phyloP scores from a whole-genome alignment of 1,140 invertebrate species.

The Cherax destructor region DNA sequence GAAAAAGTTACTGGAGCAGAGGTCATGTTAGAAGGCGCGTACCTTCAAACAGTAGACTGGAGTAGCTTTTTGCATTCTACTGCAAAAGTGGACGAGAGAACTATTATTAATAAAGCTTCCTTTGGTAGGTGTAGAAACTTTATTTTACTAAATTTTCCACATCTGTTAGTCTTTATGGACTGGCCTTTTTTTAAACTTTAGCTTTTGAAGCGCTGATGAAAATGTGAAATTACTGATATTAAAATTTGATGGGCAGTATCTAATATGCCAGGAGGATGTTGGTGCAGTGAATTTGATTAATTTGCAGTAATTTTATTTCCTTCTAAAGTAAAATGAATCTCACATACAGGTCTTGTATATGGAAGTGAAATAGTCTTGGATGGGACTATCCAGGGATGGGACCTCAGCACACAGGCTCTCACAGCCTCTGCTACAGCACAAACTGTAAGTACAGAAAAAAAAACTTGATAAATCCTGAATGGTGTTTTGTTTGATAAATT shows the following conservation, averaged over 20 bases:
- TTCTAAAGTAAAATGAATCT: too few species aligned
- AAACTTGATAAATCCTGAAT: too few species aligned
- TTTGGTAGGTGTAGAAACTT: neutral
- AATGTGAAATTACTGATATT: too few species aligned
- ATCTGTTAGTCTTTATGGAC: too few species aligned
- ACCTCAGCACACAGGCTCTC: constrained; percentile 1
- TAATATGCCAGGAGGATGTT: too few species aligned
- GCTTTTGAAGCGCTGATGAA: too few species aligned
- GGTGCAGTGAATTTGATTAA: too few species aligned
- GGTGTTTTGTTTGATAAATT: neutral
- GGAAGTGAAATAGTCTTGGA: neutral
- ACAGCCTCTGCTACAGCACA: neutral
- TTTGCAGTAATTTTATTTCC: too few species aligned
- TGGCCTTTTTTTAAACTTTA: too few species aligned
- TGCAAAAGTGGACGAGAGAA: constrained; percentile 18
- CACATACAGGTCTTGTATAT: neutral
- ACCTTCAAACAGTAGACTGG: neutral
- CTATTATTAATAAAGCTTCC: neutral
- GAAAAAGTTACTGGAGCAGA: neutral
- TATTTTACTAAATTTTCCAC: too few species aligned
- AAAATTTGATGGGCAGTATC: too few species aligned
- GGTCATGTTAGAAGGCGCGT: neutral
- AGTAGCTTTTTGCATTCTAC: neutral
- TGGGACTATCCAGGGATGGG: constrained; percentile 12
- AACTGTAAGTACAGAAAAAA: neutral